Percentiles rank a stretch among this genome's conserved stretches.
Conservation (phyloP, 2,888 invertebrate species). For the Amiota communis region DNA sequence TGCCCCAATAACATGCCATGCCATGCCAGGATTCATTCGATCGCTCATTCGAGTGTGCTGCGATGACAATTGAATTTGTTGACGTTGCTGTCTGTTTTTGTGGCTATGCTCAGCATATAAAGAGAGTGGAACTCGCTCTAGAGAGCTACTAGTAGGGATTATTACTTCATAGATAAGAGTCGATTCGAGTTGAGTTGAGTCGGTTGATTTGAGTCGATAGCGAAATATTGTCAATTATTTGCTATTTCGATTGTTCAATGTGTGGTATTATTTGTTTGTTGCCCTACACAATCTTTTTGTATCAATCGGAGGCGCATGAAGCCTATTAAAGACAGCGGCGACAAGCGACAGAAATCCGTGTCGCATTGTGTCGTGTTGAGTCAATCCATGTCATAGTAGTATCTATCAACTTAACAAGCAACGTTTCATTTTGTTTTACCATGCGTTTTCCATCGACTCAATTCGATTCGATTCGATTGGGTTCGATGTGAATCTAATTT, state of each 20-base stretch:
- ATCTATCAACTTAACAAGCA: background rate
- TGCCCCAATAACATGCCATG: background rate
- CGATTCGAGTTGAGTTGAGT: too few relatives aligned
- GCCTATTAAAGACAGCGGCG: too few relatives aligned
- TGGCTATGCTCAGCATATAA: background rate
- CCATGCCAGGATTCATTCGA: background rate
- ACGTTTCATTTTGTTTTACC: background rate
- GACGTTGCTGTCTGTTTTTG: constrained; percentile 52
- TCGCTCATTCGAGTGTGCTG: constrained; percentile 38
- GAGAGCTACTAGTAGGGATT: constrained; percentile 44
- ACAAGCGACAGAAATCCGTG: background rate
- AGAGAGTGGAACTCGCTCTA: background rate
- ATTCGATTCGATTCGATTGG: constrained; percentile 4
- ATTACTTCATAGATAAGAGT: constrained; percentile 63
- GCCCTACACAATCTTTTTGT: constrained; percentile 9
- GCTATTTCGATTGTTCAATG: constrained; percentile 55
- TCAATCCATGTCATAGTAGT: background rate
- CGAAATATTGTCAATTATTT: constrained; percentile 61
- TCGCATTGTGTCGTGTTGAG: too few relatives aligned
- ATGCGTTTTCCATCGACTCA: background rate
- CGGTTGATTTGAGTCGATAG: background rate
- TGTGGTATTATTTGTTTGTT: background rate
- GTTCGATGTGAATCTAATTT: constrained; percentile 56
- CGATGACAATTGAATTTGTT: constrained; percentile 63
- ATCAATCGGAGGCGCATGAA: background rate